Evolutionary conservation across 2,888 invertebrate genomes (phyloP), one percentile per base, ranked within the genome.

Genomic region (Drosophila hamatofila): DNA sequence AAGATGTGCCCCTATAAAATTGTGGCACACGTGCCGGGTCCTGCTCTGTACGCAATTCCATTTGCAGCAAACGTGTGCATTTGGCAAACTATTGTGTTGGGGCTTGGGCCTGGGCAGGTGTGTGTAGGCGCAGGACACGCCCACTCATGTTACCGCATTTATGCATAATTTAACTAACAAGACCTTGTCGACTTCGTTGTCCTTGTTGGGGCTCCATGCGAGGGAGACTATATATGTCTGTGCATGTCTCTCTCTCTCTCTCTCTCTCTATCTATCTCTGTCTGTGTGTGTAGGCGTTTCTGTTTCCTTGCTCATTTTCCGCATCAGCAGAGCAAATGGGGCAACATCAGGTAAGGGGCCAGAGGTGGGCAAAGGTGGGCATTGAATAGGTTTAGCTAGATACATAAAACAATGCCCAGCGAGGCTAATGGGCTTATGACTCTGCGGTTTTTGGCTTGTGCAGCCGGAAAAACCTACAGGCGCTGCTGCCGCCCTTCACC

Each of bases 151-250:
- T 48, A 68, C 78, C 80, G 80, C 84, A 74, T 85, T 72, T 81
- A 88, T 88, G 85, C 85, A 88, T 85, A 85, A 85, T 85, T 85
- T 81, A 88, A 85, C 88, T 88, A 88, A 88, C 78, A 85, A 83
- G 88, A 72, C 81, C 86, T 81, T 81, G 83, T 83, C 75, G 65
- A 72, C 72, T 68, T 44, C 57, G 57, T 66, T 70, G 80, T 80
- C 80, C 81, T 83, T 75, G 77, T 64, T 21, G 41, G 18, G 30
- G n/a, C n/a, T n/a, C n/a, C n/a, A n/a, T n/a, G n/a, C n/a, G n/a
- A n/a, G n/a, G n/a, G n/a, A n/a, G n/a, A n/a, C 11, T 56, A 5
- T 39, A 21, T 42, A 49, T 41, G 37, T 49, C 42, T 57, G 60
- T 57, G 52, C 3, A 12, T 11, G 9, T 11, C 4, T 30, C 11